Conservation (phyloP, 2,797 vertebrate species). For the Intellagama lesueurii region DNA sequence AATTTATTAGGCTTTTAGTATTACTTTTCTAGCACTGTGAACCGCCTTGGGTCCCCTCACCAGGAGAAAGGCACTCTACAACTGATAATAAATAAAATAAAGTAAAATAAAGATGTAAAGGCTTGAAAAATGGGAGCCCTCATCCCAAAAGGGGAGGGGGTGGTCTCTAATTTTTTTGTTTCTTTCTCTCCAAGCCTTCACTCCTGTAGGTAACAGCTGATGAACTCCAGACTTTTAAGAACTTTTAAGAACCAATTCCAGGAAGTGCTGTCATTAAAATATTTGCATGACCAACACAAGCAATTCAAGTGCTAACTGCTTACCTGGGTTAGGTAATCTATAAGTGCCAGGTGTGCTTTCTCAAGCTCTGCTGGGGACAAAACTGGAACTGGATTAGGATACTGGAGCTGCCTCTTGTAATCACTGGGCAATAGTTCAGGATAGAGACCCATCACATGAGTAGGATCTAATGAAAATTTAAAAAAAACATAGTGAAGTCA, state of each 20-base stretch:
- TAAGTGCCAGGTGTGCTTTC: slow-evolving; percentile 97
- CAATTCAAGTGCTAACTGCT: slow-evolving; percentile 36
- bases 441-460: slow-evolving; percentile 97
- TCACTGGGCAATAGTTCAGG: slow-evolving; percentile 95
- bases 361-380: slow-evolving; percentile 94
- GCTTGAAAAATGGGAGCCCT: too few species aligned
- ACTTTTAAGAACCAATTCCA: background rate
- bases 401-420: slow-evolving; percentile 97
- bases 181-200: background rate
- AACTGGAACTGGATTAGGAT: slow-evolving; percentile 92
- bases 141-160: background rate
- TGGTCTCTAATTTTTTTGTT: background rate
- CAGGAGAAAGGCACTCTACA: too few species aligned
- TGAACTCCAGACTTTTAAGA: background rate
- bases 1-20: too few species aligned
- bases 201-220: background rate
- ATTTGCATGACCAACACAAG: background rate
- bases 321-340: slow-evolving; percentile 98
- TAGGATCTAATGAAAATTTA: slow-evolving; percentile 86
- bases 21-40: too few species aligned
- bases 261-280: background rate
- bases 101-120: too few species aligned
- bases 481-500: slow-evolving; percentile 34
- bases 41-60: too few species aligned
- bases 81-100: too few species aligned